Percentiles rank a stretch among this genome's conserved stretches.
These are phyloP conservation scores for Amphipoea oculea DNA, from an alignment of 2,888 invertebrate species.

Conservation along the genomic window DNA sequence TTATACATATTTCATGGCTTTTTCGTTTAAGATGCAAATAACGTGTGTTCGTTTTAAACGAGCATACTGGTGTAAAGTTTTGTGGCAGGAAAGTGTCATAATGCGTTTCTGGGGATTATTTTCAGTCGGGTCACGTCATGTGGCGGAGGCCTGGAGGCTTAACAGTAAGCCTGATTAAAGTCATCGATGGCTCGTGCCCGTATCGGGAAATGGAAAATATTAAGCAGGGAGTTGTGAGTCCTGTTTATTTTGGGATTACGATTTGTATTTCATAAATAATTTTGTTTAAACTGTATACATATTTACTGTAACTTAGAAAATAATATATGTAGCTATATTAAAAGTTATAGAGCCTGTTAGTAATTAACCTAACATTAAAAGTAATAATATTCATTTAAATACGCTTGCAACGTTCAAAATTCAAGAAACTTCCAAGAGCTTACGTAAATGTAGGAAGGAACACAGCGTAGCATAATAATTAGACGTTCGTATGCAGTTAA, in stretches of 20 bases:
- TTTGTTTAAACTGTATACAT: neutral
- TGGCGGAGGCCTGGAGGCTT: slow-evolving; percentile 46
- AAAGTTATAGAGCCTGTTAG: neutral
- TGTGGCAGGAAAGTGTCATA: slow-evolving; percentile 57
- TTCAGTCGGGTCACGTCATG: slow-evolving; percentile 59
- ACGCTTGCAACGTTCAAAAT: neutral
- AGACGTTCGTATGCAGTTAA: slow-evolving; percentile 52
- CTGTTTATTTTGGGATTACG: slow-evolving; percentile 17
- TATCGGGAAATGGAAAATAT: slow-evolving; percentile 44
- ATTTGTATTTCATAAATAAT: slow-evolving; percentile 6
- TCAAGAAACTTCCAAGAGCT: slow-evolving; percentile 14
- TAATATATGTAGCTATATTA: neutral
- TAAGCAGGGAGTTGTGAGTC: slow-evolving; percentile 19
- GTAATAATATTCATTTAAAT: neutral
- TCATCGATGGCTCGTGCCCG: slow-evolving; percentile 43
- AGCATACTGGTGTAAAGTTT: slow-evolving; percentile 45
- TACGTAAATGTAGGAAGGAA: slow-evolving; percentile 40
- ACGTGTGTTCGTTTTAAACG: slow-evolving; percentile 31
- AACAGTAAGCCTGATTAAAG: slow-evolving; percentile 61
- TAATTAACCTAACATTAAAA: neutral
- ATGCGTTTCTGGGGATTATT: slow-evolving; percentile 60
- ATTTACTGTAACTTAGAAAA: slow-evolving; percentile 3
- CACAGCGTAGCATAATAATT: slow-evolving; percentile 37
- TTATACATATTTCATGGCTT: slow-evolving; percentile 49
- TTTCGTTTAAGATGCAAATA: slow-evolving; percentile 51